Evolutionary conservation across 2,113 vertebrate genomes (phyloP).

Genomic region (Piprites chloris): DNA sequence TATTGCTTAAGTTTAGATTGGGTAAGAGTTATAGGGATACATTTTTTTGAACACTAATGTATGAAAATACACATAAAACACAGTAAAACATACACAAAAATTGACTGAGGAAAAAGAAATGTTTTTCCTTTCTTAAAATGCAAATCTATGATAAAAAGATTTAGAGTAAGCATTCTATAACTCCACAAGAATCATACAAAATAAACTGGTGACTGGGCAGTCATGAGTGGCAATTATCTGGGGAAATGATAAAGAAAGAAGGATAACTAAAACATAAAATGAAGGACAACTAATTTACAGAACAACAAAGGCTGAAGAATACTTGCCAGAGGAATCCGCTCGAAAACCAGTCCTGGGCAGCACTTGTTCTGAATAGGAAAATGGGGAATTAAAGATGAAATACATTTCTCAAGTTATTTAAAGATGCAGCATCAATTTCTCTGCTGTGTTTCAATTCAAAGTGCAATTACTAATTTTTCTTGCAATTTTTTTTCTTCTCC

Average conservation of each 20-base stretch:
- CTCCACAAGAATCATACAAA: not conserved
- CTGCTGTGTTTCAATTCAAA: conserved; percentile 16
- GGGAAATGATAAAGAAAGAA: conserved; percentile 54
- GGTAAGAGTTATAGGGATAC: not conserved
- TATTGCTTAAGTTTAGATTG: not conserved
- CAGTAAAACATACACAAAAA: not conserved
- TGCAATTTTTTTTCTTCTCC: not conserved
- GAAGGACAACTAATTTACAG: conserved; percentile 64
- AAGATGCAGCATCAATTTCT: conserved; percentile 61
- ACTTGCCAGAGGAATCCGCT: conserved; percentile 90
- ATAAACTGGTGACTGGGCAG: conserved; percentile 7
- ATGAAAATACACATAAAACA: not conserved
- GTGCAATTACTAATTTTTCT: not conserved
- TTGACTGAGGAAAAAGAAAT: not conserved
- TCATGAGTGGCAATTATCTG: not conserved
- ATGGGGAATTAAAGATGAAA: conserved; percentile 77
- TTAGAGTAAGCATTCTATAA: not conserved
- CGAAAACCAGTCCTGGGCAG: conserved; percentile 87
- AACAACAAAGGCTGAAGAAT: conserved; percentile 67
- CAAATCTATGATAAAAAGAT: not conserved
- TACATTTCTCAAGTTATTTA: conserved; percentile 69
- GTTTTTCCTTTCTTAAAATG: not conserved
- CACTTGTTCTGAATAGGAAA: conserved; percentile 88
- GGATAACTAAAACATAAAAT: conserved; percentile 65
- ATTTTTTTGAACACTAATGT: not conserved